These are phyloP conservation scores for Protomyctophum bolini DNA, from an alignment of 2,113 vertebrate species.

Conservation along the genomic window DNA sequence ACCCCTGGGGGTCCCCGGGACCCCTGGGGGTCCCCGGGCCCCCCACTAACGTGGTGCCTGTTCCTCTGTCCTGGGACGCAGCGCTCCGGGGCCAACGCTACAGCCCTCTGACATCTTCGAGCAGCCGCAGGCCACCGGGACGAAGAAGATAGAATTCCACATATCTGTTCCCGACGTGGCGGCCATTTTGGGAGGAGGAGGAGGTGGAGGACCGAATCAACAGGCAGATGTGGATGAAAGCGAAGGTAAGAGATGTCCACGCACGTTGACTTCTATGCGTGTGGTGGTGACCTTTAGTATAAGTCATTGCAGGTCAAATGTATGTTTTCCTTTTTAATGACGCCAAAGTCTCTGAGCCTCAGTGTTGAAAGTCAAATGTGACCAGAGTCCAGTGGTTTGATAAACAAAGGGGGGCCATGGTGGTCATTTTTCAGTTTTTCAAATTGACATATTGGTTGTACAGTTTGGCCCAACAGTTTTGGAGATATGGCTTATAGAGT, in stretches of 20 bases:
- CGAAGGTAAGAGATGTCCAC: slow-evolving; percentile 46
- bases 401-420: too few relatives aligned
- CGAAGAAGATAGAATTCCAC: slow-evolving; percentile 93
- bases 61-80: slow-evolving; percentile 69
- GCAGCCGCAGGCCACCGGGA: slow-evolving; percentile 83
- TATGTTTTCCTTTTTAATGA: too few relatives aligned
- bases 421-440: too few relatives aligned
- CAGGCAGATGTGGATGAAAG: slow-evolving; percentile 21
- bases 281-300: too few relatives aligned
- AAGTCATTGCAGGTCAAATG: too few relatives aligned
- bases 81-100: slow-evolving; percentile 77
- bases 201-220: background rate
- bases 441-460: too few relatives aligned
- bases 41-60: slow-evolving; percentile 21
- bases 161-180: slow-evolving; percentile 84
- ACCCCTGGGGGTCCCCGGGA: slow-evolving; percentile 15
- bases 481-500: too few relatives aligned
- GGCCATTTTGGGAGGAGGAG: slow-evolving; percentile 69
- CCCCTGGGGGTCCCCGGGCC: slow-evolving; percentile 14
- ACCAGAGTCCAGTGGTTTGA: too few relatives aligned
- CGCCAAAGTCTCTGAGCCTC: too few relatives aligned
- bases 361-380: too few relatives aligned
- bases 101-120: slow-evolving; percentile 95
- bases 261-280: too few relatives aligned
- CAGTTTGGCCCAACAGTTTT: too few relatives aligned